Conservation (phyloP, 1,140 invertebrate genomes). For the Chymomyza costata region DNA sequence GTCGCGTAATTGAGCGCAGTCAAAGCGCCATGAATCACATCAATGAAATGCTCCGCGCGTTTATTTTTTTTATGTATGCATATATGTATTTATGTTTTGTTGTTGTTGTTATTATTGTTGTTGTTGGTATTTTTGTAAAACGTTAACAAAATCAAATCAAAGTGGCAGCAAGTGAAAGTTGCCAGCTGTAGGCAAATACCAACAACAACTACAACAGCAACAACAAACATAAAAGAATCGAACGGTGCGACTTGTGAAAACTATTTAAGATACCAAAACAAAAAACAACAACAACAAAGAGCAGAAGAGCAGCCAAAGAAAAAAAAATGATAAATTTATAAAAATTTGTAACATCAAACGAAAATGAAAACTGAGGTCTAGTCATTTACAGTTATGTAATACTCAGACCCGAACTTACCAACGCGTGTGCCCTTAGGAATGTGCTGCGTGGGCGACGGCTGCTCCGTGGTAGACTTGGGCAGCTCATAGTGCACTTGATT, state of each 20-base stretch:
- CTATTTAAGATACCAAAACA: conserved; percentile 17
- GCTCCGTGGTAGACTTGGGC: conserved; percentile 13
- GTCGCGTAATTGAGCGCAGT: conserved; percentile 38
- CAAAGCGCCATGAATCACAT: conserved; percentile 52
- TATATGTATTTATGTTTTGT: too few relatives aligned
- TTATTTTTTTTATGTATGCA: conserved; percentile 32
- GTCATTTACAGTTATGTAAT: too few relatives aligned
- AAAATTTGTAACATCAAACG: neutral
- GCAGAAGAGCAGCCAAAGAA: neutral
- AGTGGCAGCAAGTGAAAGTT: conserved; percentile 61
- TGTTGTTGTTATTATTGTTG: too few relatives aligned
- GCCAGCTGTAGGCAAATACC: conserved; percentile 37
- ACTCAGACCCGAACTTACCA: conserved; percentile 45
- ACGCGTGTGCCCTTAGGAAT: conserved; percentile 31
- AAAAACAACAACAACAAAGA: conserved; percentile 19
- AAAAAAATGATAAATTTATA: too few relatives aligned
- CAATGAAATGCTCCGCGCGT: conserved; percentile 33
- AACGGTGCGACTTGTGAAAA: conserved; percentile 48
- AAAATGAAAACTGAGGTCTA: conserved; percentile 3
- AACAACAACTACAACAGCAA: too few relatives aligned
- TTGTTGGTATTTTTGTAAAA: conserved; percentile 40
- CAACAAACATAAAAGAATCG: conserved; percentile 63
- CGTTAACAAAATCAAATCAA: conserved; percentile 68
- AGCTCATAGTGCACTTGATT: conserved; percentile 81
- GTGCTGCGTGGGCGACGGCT: conserved; percentile 18